phyloP scores from a whole-genome alignment of 2,888 invertebrate species.

The Drosophila robusta region DNA sequence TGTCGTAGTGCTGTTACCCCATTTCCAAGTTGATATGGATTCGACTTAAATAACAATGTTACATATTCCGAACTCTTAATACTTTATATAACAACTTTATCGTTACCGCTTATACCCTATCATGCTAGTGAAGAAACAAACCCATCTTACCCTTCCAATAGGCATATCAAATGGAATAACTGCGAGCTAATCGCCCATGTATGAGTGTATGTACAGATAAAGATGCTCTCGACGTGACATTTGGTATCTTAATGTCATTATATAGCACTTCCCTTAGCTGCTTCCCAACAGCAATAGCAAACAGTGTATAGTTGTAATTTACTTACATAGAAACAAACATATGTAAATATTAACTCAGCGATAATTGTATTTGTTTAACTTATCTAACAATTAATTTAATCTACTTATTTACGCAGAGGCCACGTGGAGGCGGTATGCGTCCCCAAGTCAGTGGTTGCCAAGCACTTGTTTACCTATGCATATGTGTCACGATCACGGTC shows the following conservation, averaged over 20 bases:
- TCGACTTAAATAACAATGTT: conserved; percentile 24
- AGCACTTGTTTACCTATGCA: conserved; percentile 17
- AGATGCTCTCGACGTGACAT: conserved; percentile 7
- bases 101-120: conserved; percentile 28
- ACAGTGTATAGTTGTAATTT: conserved; percentile 35
- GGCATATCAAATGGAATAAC: conserved; percentile 25
- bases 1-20: conserved; percentile 35
- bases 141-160: conserved; percentile 18
- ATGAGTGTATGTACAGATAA: conserved; percentile 1
- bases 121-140: conserved; percentile 25
- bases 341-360: conserved; percentile 29
- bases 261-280: conserved; percentile 29
- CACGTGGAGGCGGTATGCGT: conserved; percentile 83
- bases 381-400: conserved; percentile 12
- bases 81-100: conserved; percentile 27
- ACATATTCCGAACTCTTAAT: conserved; percentile 17
- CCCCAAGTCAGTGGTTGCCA: conserved; percentile 61
- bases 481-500: background rate
- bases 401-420: conserved; percentile 58
- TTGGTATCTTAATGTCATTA: conserved; percentile 2
- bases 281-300: conserved; percentile 31
- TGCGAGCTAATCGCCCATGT: conserved; percentile 4
- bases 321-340: conserved; percentile 13
- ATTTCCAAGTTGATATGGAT: conserved; percentile 27
- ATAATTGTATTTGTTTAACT: conserved; percentile 28